These are phyloP conservation scores for Amphimallon solstitiale DNA, from an alignment of 2,888 invertebrate species.

Conservation along the genomic window DNA sequence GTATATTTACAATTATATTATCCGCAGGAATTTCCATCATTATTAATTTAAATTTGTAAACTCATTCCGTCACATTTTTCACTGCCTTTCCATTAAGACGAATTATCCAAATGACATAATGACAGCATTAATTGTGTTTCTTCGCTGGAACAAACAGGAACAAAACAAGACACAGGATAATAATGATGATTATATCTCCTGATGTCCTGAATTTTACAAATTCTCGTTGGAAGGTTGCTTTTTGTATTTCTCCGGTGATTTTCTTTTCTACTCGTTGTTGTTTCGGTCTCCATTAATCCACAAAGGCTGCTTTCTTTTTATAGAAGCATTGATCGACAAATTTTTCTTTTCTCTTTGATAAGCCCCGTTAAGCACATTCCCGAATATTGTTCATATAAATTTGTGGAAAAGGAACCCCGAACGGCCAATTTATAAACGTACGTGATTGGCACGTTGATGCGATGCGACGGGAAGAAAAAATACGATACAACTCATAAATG, in stretches of 20 bases:
- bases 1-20: too few species aligned
- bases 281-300: conserved; percentile 23
- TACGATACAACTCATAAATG: conserved; percentile 17
- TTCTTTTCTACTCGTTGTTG: not conserved
- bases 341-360: conserved; percentile 21
- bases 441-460: conserved; percentile 5
- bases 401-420: conserved; percentile 14
- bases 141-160: too few species aligned
- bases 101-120: too few species aligned
- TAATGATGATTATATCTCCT: not conserved
- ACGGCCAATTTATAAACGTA: conserved; percentile 14
- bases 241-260: not conserved
- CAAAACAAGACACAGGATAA: too few species aligned
- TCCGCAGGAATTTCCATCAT: too few species aligned
- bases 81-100: too few species aligned
- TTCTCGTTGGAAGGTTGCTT: not conserved
- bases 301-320: not conserved
- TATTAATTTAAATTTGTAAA: too few species aligned
- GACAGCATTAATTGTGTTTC: too few species aligned
- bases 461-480: not conserved
- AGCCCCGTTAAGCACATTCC: conserved; percentile 12
- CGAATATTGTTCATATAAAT: conserved; percentile 21
- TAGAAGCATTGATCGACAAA: conserved; percentile 19
- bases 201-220: not conserved
- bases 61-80: too few species aligned